These are phyloP conservation scores for Chymomyza amoena DNA, from an alignment of 2,888 invertebrate species.

Conservation along the genomic window DNA sequence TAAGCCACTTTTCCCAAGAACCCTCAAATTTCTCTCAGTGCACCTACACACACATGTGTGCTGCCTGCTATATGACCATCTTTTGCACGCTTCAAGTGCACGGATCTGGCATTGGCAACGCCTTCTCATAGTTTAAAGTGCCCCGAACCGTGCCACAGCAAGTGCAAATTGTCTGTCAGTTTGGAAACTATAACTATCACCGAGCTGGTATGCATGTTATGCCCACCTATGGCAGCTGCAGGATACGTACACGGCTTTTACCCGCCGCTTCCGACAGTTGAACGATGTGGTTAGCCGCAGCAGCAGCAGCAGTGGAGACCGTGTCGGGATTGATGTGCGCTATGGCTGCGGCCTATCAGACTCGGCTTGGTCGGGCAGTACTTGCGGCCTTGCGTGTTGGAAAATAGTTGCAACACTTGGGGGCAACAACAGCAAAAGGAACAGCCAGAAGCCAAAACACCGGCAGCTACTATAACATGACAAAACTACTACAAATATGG, in stretches of 20 bases:
- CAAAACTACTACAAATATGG: conserved; percentile 13
- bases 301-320: conserved; percentile 33
- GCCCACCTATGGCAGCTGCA: conserved; percentile 5
- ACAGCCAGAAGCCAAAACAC: conserved; percentile 48
- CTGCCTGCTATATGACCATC: conserved; percentile 17
- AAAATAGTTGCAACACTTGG: conserved; percentile 31
- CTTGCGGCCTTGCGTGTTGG: conserved; percentile 49
- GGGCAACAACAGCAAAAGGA: conserved; percentile 18
- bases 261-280: conserved; percentile 9
- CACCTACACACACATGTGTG: conserved; percentile 28
- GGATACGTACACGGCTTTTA: conserved; percentile 12
- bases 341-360: conserved; percentile 5
- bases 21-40: background rate
- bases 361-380: conserved; percentile 2
- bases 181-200: background rate
- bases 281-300: conserved; percentile 50
- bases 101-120: conserved; percentile 32
- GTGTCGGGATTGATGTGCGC: conserved; percentile 44
- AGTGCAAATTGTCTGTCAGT: conserved; percentile 34
- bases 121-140: conserved; percentile 28
- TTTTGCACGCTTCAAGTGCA: conserved; percentile 50
- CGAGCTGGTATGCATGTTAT: background rate
- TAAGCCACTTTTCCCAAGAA: too few species aligned
- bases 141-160: conserved; percentile 34
- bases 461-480: conserved; percentile 24